Evolutionary conservation across 2,797 vertebrate genomes (phyloP), one percentile per base, ranked within the genome.

Genomic region (Danio jaintianensis): DNA sequence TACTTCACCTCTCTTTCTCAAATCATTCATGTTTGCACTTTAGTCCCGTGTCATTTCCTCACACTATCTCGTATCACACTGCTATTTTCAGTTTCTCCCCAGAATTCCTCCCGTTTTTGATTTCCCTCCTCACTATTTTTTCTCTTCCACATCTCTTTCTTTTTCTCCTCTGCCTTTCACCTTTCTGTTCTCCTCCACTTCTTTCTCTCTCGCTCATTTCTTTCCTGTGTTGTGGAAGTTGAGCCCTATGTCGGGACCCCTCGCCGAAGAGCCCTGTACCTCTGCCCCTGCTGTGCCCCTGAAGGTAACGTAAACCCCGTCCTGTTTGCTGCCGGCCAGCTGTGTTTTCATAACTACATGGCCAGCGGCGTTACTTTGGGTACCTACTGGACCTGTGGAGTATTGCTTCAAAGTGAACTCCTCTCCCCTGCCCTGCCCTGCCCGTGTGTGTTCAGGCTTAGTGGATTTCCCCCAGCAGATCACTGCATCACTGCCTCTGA

Each of bases 221-320:
- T 84, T 86, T 84, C 82, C 85, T 89, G 87, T 92, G 88, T 91
- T 91, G 93, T 96, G 96, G 95, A 98, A 99, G 97, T 98, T 94
- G 97, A 98, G 94, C 94, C 96, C 94, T 96, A 94, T 96, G 96
- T 93, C 94, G 94, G 94, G 95, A 96, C 94, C 93, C 96, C 96
- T 90, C 96, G 96, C 90, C 97, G 98, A 95, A 96, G 97, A 98
- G 94, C 96, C 90, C 94, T 98, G 94, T 98, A 96, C 96, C 95
- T 99, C 95, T 99, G 98, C 94, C 96, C 95, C 93, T 99, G 98
- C 97, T 99, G 97, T 95, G 95, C 95, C 94, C 95, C 96, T 83
- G 95, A 99, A 99, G 98, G 98, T 99, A 99, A 98, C 18, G 95
- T 96, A 96, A 95, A 93, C 89, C 79, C 91, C 82, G 86, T 89